phyloP scores from a whole-genome alignment of 2,797 vertebrate genomes.

The Lacerta agilis region DNA sequence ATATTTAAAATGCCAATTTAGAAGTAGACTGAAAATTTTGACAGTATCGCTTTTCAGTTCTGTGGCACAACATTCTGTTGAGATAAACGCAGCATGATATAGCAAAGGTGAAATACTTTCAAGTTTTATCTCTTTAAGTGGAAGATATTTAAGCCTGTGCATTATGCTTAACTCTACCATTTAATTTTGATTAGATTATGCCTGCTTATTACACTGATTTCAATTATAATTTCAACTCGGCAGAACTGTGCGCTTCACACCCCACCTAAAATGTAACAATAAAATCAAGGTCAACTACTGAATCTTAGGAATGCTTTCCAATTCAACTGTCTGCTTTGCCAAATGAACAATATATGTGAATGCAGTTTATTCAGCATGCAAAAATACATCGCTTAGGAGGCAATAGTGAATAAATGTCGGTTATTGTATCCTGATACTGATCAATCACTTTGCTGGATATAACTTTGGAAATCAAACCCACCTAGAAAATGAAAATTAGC shows the following conservation, averaged over 20 bases:
- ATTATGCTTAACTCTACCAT: neutral
- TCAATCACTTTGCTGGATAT: neutral
- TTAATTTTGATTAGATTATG: neutral
- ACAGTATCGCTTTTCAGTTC: neutral
- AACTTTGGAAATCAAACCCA: neutral
- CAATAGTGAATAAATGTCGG: slow-evolving; percentile 14
- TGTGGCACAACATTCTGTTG: neutral
- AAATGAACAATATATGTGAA: neutral
- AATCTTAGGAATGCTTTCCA: neutral
- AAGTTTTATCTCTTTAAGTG: neutral
- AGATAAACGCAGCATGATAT: neutral
- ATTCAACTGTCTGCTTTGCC: neutral
- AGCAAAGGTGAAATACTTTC: neutral
- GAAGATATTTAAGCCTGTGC: neutral
- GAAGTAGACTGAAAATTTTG: neutral
- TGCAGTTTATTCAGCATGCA: neutral
- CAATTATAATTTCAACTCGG: neutral
- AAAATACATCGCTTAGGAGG: slow-evolving; percentile 35
- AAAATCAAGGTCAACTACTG: neutral
- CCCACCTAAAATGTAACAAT: accelerated
- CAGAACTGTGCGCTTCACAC: neutral
- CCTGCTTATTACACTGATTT: neutral
- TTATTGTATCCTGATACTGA: neutral
- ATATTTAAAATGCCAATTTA: neutral
- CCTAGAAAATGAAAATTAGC: neutral